A percentile compares a stretch with the other conserved stretches of the same genome.
Evolutionary conservation across 2,797 vertebrate genomes (phyloP).

Genomic region (Cyclopterus lumpus): DNA sequence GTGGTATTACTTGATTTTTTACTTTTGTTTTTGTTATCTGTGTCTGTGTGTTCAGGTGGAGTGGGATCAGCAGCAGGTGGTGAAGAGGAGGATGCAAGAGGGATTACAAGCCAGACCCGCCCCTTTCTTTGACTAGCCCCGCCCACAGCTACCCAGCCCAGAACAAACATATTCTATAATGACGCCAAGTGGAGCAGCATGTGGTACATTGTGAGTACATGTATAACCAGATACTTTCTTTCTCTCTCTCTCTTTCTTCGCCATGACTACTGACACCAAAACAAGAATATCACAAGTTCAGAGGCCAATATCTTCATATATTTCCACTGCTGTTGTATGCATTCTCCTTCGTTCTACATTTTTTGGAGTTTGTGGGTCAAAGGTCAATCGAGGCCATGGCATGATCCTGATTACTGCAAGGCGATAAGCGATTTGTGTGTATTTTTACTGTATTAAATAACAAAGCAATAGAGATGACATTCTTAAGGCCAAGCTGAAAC

Average conservation of each 20-base stretch:
- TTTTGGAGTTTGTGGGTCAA: constrained; percentile 61
- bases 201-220: constrained; percentile 98
- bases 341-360: constrained; percentile 25
- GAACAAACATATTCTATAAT: constrained; percentile 92
- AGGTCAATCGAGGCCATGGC: constrained; percentile 42
- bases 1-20: constrained; percentile 2
- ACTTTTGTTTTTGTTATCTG: not conserved
- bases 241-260: not conserved
- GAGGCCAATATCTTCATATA: not conserved
- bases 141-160: constrained; percentile 83
- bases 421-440: constrained; percentile 42
- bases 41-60: constrained; percentile 88
- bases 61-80: constrained; percentile 98
- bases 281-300: not conserved
- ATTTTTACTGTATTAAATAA: constrained; percentile 39
- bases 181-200: constrained; percentile 99
- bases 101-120: constrained; percentile 90
- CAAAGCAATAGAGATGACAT: not conserved
- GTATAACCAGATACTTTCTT: not conserved
- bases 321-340: not conserved
- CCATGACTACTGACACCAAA: not conserved
- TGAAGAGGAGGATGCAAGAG: constrained; percentile 96
- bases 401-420: constrained; percentile 53
- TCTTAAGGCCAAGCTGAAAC: not conserved
- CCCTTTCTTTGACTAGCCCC: constrained; percentile 76